phyloP scores from a whole-genome alignment of 2,888 invertebrate species.

The Leptinotarsa tumamoca region DNA sequence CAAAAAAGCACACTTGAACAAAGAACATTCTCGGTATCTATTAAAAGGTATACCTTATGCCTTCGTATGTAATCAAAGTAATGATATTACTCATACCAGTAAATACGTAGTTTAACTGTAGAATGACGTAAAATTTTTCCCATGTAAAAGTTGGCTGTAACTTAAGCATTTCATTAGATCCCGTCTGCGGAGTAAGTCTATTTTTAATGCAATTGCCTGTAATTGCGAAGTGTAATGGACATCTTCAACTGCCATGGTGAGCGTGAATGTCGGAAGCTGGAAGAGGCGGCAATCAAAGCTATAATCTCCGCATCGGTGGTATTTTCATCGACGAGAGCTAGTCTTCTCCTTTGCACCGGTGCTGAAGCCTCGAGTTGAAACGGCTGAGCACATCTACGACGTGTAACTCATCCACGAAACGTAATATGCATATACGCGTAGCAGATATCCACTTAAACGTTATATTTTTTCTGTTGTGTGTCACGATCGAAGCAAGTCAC shows the following conservation, averaged over 20 bases:
- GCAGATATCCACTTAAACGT: constrained; percentile 61
- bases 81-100: constrained; percentile 39
- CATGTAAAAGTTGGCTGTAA: constrained; percentile 47
- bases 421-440: constrained; percentile 61
- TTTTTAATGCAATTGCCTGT: constrained; percentile 56
- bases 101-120: constrained; percentile 42
- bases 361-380: constrained; percentile 38
- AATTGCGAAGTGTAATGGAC: constrained; percentile 60
- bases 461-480: constrained; percentile 59
- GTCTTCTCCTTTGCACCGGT: constrained; percentile 40
- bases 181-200: constrained; percentile 51
- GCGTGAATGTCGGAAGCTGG: constrained; percentile 62
- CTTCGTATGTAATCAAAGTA: constrained; percentile 41
- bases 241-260: constrained; percentile 58
- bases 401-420: constrained; percentile 48
- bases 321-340: constrained; percentile 50
- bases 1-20: constrained; percentile 28
- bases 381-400: constrained; percentile 42
- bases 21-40: constrained; percentile 25
- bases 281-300: constrained; percentile 60
- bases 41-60: constrained; percentile 33
- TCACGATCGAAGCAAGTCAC: constrained; percentile 64
- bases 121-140: constrained; percentile 45
- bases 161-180: constrained; percentile 53
- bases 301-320: constrained; percentile 50